Percentiles rank a stretch among this genome's conserved stretches.
Conservation (phyloP, 2,113 vertebrate genomes). For the Tamias sibiricus region DNA sequence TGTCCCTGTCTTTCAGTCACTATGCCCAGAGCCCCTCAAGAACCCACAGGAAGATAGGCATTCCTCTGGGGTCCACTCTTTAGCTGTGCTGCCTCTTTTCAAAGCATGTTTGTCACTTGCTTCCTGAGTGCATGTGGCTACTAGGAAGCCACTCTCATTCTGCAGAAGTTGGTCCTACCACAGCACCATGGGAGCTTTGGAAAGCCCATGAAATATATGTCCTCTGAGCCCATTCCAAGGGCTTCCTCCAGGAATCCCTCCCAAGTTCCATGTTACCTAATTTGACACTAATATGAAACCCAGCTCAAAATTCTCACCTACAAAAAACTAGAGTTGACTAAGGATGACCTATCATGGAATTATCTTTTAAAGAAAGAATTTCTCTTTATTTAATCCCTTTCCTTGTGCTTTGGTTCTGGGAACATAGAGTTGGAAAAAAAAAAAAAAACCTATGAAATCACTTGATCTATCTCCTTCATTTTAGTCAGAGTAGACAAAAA, state of each 20-base stretch:
- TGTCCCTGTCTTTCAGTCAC: background rate
- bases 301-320: background rate
- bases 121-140: background rate
- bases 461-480: background rate
- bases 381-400: background rate
- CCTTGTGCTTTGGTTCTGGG: background rate
- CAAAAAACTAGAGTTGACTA: background rate
- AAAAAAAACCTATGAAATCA: background rate
- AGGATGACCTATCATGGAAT: background rate
- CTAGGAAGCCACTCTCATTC: background rate
- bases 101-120: background rate
- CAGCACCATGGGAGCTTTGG: background rate
- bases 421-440: background rate
- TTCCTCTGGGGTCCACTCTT: background rate
- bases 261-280: background rate
- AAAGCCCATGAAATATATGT: background rate
- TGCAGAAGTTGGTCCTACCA: background rate
- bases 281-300: background rate
- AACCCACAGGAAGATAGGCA: background rate
- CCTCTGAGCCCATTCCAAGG: background rate
- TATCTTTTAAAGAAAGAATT: background rate
- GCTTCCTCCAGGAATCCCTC: background rate
- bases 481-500: background rate
- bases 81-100: background rate
- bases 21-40: background rate